Conservation (phyloP, 2,797 vertebrate species). For the Masticophis lateralis region DNA sequence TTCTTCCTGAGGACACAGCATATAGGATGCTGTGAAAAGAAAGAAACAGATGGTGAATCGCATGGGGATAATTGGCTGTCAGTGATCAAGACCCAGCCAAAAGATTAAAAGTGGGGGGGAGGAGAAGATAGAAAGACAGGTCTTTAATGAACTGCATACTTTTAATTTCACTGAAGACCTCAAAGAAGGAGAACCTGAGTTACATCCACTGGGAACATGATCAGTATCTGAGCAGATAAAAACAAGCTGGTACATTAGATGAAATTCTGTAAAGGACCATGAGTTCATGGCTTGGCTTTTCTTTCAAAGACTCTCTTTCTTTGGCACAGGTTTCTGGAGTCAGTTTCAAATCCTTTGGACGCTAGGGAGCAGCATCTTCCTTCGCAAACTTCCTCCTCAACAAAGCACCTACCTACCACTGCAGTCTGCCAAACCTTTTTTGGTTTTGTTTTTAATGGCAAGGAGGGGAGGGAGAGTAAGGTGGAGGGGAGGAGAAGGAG, state of each 20-base stretch:
- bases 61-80: conserved; percentile 53
- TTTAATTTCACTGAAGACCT: conserved; percentile 71
- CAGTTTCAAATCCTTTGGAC: conserved; percentile 50
- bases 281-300: conserved; percentile 58
- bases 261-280: conserved; percentile 55
- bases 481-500: conserved; percentile 17
- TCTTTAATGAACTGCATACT: conserved; percentile 60
- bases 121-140: conserved; percentile 15
- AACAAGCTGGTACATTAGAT: conserved; percentile 52
- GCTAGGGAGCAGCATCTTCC: conserved; percentile 73
- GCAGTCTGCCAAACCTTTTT: conserved; percentile 47
- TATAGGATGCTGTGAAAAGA: conserved; percentile 40
- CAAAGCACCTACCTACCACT: conserved; percentile 44
- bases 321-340: conserved; percentile 42
- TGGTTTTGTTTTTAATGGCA: conserved; percentile 27
- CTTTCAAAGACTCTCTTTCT: conserved; percentile 30
- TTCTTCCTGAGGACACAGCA: conserved; percentile 49
- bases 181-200: conserved; percentile 65
- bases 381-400: conserved; percentile 55
- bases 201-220: conserved; percentile 61
- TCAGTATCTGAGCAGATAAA: conserved; percentile 67
- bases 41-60: conserved; percentile 49
- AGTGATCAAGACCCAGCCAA: conserved; percentile 50
- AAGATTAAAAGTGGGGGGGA: conserved; percentile 35
- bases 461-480: conserved; percentile 40